Conservation (phyloP, 2,113 vertebrate genomes). For the Formicarius rufipectus region DNA sequence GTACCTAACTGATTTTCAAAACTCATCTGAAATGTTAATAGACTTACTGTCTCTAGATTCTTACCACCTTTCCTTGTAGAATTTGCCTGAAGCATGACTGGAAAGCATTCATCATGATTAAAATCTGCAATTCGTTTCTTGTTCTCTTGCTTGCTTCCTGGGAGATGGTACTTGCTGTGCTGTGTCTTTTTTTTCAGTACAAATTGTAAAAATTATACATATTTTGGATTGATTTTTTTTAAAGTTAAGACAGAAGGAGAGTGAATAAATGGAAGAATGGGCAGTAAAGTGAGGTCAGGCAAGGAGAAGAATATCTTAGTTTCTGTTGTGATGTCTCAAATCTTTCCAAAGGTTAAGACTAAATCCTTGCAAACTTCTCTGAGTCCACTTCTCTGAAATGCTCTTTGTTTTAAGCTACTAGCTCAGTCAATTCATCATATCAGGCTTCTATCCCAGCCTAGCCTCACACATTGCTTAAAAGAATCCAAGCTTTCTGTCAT, state of each 20-base stretch:
- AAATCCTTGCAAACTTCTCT: not conserved
- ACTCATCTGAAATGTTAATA: constrained; percentile 45
- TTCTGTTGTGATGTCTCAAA: not conserved
- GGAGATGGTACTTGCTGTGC: not conserved
- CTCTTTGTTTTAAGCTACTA: not conserved
- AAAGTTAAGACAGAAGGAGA: not conserved
- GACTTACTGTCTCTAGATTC: constrained; percentile 48
- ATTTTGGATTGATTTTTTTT: not conserved
- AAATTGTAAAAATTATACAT: not conserved
- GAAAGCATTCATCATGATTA: constrained; percentile 25
- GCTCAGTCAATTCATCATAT: not conserved
- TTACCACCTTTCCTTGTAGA: not conserved
- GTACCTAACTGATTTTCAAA: constrained; percentile 28
- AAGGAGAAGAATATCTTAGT: not conserved
- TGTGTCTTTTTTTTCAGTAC: not conserved
- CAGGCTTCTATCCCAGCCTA: not conserved
- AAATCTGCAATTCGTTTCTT: constrained; percentile 1
- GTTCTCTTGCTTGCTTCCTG: not conserved
- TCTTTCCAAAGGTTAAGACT: not conserved
- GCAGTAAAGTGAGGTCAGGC: not conserved
- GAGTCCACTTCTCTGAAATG: not conserved
- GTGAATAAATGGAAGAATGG: not conserved
- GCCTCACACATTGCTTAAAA: not conserved
- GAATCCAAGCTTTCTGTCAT: not conserved
- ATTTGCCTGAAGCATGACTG: constrained; percentile 32